These are phyloP conservation scores for Hypercompe scribonia DNA, from an alignment of 2,888 invertebrate genomes.

Conservation along the genomic window DNA sequence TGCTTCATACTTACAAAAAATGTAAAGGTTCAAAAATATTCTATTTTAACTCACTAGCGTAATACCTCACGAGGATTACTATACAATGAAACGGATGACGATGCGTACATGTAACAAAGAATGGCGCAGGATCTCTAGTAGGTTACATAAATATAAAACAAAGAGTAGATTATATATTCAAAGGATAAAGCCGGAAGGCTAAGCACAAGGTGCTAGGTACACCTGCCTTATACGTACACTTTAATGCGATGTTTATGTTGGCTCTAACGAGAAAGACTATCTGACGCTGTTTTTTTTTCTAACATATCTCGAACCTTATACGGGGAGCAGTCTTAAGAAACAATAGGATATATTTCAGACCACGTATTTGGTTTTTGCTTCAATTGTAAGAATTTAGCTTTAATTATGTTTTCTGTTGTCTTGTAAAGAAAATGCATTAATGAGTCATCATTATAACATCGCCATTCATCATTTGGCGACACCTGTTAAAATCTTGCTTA, in stretches of 20 bases:
- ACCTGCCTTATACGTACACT: slow-evolving; percentile 68
- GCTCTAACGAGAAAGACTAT: slow-evolving; percentile 50
- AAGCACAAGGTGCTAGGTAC: slow-evolving; percentile 75
- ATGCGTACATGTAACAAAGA: slow-evolving; percentile 12
- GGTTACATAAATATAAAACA: slow-evolving; percentile 59
- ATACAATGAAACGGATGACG: slow-evolving; percentile 19
- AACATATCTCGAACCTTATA: slow-evolving; percentile 23
- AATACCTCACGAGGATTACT: neutral
- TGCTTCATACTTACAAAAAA: slow-evolving; percentile 27
- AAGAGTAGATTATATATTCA: slow-evolving; percentile 74
- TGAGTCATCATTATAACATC: neutral
- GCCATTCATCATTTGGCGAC: neutral
- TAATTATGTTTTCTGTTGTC: neutral
- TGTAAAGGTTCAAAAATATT: neutral
- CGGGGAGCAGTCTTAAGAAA: slow-evolving; percentile 8
- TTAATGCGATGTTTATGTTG: slow-evolving; percentile 57
- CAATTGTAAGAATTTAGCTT: neutral
- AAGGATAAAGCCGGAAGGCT: slow-evolving; percentile 74
- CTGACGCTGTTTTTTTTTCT: slow-evolving; percentile 37
- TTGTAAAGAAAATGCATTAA: no score
- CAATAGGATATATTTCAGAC: neutral
- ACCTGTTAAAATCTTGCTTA: neutral
- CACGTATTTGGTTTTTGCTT: neutral
- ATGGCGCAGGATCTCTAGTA: slow-evolving; percentile 30
- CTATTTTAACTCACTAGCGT: neutral